Evolutionary conservation across 2,888 invertebrate species (phyloP), one percentile per base, ranked within the genome.

Genomic region (Pilophorus perplexus): DNA sequence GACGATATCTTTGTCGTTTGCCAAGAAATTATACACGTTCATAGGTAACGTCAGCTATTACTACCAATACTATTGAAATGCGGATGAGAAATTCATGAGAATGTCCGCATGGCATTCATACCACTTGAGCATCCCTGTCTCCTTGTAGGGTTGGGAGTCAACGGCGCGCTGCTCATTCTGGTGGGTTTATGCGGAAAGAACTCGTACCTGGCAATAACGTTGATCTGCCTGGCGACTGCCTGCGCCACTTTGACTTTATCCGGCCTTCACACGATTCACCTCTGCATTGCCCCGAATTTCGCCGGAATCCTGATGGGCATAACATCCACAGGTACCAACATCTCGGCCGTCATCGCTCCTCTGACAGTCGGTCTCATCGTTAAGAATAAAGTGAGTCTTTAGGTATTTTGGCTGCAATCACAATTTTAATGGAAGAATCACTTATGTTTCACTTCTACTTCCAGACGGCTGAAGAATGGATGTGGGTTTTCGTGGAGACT

Each of bases 231-330:
- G 5, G 66, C 67, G n/a, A 66, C 69, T 10, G 66, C 71, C 0
- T 65, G 68, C 16, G 77, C 77, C 27, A 75, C 76, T 2, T 77
- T 76, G 2, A 73, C 75, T 1, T 68, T 77, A 0, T 77, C 76
- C 16, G 78, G 78, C 2, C 77, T 74, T 65, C 76, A 78, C 68
- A 79, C 82, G 28, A 80, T 79, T 71, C 80, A 80, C 67, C 78
- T 81, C 2, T 80, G 81, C 71, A 73, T 81, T 20, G 78, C 80
- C 12, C 80, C 80, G 0, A 80, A 80, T 68, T 80, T 76, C 67
- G 80, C 80, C 10, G 80, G 80, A 1, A 77, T 78, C 2, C 73
- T 80, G 71, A 79, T 80, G 78, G 79, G 80, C 0, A 76, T 81
- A 14, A 78, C 79, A 0, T 81, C 80, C 71, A 77, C 78, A 44